Evolutionary conservation across 2,888 invertebrate genomes (phyloP), one percentile per base, ranked within the genome.

Genomic region (Ashinkailepas kermadecensis): DNA sequence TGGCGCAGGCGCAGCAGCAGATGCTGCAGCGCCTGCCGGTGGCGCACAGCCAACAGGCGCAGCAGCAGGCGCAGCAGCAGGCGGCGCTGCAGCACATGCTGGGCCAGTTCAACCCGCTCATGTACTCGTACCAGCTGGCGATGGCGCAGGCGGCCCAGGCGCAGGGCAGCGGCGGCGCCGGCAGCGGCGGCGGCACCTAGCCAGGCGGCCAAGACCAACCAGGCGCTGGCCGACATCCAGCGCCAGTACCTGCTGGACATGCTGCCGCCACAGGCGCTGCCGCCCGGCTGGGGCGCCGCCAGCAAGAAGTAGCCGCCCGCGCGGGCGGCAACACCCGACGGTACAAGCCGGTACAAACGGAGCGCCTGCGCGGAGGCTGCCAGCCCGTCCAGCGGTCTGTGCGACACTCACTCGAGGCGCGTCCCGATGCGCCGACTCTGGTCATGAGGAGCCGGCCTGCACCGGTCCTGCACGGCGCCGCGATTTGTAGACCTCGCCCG

Each of bases 201-300:
- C 80, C 9, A 7, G 15, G 39, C 81, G 64, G 57, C 80, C 79
- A 57, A 64, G 74, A 79, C 86, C 85, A 86, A 58, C 79, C 83
- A 15, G 82, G 80, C 64, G 87, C 90, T 95, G 84, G 86, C 86
- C 65, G 89, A 89, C 83, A 86, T 90, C 58, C 97, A 97, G 89
- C 91, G 97, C 82, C 97, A 97, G 90, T 97, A 97, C 90, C 91
- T 98, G 86, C 91, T 98, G 84, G 97, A 98, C 88, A 96, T 98
- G 96, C 95, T 97, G 86, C 95, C 96, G 54, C 85, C 87, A 18
- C 78, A 78, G 58, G 78, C 58, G 58, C 78, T 78, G 78, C 78
- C 57, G 57, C 78, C 78, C 57, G 78, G 78, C 78, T 78, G 78
- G 78, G 74, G 74, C 74, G 0, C 54, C 18, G 0, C 74, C 18